Conservation (phyloP, 2,113 vertebrate species). For the Colistium nudipinnis region DNA sequence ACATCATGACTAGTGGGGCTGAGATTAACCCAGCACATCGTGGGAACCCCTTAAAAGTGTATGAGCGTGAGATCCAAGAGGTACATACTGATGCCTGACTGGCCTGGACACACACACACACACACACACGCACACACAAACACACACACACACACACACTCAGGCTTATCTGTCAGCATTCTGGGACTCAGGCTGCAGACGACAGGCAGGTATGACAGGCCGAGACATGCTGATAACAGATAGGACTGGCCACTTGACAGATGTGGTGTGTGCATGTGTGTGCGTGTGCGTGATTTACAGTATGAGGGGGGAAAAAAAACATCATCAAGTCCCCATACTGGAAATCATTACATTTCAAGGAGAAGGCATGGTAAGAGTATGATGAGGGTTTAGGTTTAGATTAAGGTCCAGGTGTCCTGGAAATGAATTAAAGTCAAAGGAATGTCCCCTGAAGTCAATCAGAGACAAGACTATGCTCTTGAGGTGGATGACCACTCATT, state of each 20-base stretch:
- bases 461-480: neutral
- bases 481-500: neutral
- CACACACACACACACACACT: neutral
- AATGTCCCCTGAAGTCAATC: neutral
- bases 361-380: neutral
- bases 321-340: neutral
- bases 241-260: conserved; percentile 49
- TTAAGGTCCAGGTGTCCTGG: neutral
- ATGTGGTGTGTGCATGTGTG: conserved; percentile 23
- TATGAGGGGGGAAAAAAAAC: neutral
- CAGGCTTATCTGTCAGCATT: conserved; percentile 60
- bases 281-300: conserved; percentile 21
- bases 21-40: conserved; percentile 25
- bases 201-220: conserved; percentile 71
- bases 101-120: neutral
- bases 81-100: conserved; percentile 21
- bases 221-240: conserved; percentile 65
- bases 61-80: conserved; percentile 26
- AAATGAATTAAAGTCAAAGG: neutral
- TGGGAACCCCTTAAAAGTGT: conserved; percentile 47
- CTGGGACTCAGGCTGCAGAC: conserved; percentile 66
- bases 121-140: conserved; percentile 4
- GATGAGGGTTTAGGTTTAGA: neutral
- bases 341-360: neutral
- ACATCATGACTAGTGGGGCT: neutral